Evolutionary conservation across 2,113 vertebrate genomes (phyloP), one percentile per base, ranked within the genome.

Genomic region (Atlantisia rogersi): DNA sequence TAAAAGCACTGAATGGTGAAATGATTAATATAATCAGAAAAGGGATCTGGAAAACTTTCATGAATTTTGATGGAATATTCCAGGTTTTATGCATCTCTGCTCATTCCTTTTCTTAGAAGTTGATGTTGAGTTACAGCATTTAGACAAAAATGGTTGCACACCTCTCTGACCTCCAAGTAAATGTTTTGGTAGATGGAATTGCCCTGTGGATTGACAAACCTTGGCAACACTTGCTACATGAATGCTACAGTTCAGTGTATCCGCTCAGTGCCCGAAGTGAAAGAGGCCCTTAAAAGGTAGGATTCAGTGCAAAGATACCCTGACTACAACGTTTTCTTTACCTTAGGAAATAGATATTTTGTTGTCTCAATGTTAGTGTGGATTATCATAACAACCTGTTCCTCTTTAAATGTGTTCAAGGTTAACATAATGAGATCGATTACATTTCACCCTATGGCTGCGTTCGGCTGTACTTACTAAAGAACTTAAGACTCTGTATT

Each of bases 221-320:
- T 99, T 96, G 99, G 99, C 90, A 99, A 99, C 97, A 99, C 99
- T 80, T 99, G 99, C 97, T 99, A 99, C 96, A 99, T 99, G 99
- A 99, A 99, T 56, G 99, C 99, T 94, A 99, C 99, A 5, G 99
- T 99, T 97, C 99, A 99, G 92, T 99, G 99, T 97, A 99, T 99
- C 96, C 99, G 99, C 93, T 99, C 99, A 32, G 99, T 99, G 97
- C 99, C 99, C 90, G 99, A 99, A 98, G 98, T 99, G 92, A 99
- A 99, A 98, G 98, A 98, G 80, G 98, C 99, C 68, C 99, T 99
- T 91, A 99, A 98, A 98, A 99, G 98, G 99, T 99, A 96, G 91
- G 97, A 78, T 53, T 79, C 26, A 11, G 78, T 79, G 76, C 31
- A 92, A 82, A 92, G 93, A 50, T 44, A 81, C 29, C 21, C 1